phyloP scores from a whole-genome alignment of 2,888 invertebrate species.

The Didymodactylos carnosus region DNA sequence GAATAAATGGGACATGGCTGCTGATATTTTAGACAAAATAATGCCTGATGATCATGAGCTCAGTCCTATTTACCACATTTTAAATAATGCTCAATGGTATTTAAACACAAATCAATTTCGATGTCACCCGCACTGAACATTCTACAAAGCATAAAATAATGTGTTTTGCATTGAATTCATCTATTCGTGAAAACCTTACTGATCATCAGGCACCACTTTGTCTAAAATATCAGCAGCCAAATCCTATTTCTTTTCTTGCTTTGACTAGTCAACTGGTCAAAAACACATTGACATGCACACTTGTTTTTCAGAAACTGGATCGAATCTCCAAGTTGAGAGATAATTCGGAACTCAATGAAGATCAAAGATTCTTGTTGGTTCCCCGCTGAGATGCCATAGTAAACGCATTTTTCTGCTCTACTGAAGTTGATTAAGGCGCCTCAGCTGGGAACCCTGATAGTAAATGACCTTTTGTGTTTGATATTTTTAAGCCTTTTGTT shows the following conservation, averaged over 20 bases:
- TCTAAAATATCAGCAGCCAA: not conserved
- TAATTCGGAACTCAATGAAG: too few relatives aligned
- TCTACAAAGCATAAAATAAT: not conserved
- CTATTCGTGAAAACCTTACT: not conserved
- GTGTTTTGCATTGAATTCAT: not conserved
- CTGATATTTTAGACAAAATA: not conserved
- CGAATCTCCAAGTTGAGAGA: too few relatives aligned
- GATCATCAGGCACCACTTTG: not conserved
- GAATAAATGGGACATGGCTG: not conserved
- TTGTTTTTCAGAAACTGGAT: too few relatives aligned
- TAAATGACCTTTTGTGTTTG: too few relatives aligned
- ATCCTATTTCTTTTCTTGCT: not conserved
- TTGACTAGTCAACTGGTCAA: not conserved
- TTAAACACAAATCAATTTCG: not conserved
- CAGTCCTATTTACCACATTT: not conserved
- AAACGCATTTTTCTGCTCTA: too few relatives aligned
- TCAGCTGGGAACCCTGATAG: too few relatives aligned
- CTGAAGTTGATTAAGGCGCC: too few relatives aligned
- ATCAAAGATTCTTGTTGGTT: too few relatives aligned
- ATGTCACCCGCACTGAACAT: not conserved
- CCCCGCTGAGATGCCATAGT: too few relatives aligned
- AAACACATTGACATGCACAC: too few relatives aligned
- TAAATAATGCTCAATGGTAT: not conserved
- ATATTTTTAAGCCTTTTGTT: too few relatives aligned
- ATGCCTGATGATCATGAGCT: not conserved